Percentiles rank a stretch among this genome's conserved stretches.
phyloP scores from a whole-genome alignment of 37 sponge, comb jelly and placozoan species.

The Diacarnus erythraeanus region DNA sequence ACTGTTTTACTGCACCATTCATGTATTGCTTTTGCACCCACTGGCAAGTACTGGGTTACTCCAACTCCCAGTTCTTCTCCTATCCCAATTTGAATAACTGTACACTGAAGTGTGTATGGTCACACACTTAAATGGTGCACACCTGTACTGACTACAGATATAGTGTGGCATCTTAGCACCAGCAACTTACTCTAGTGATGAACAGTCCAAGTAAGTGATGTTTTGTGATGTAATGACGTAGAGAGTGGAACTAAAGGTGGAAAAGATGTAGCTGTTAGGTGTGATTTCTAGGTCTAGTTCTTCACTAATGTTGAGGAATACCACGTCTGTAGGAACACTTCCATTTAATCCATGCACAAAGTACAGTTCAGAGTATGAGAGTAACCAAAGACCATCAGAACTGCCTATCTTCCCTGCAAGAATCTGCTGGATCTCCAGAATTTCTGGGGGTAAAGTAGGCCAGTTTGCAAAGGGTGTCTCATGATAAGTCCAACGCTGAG shows the following conservation, averaged over 20 bases:
- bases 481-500: constrained; percentile 63
- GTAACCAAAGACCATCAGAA: constrained; percentile 50
- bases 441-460: constrained; percentile 52
- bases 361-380: constrained; percentile 29
- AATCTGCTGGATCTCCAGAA: constrained; percentile 49
- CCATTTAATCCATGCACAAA: constrained; percentile 42
- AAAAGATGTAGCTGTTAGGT: constrained; percentile 21
- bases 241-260: background rate
- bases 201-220: constrained; percentile 65
- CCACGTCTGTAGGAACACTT: background rate
- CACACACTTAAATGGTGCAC: too few relatives aligned
- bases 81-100: too few relatives aligned
- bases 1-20: too few relatives aligned
- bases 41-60: too few relatives aligned
- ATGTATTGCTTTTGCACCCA: too few relatives aligned
- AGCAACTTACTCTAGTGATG: constrained; percentile 7
- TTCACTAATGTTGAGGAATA: constrained; percentile 33
- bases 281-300: constrained; percentile 16
- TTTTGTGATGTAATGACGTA: constrained; percentile 44
- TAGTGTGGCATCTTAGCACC: too few relatives aligned
- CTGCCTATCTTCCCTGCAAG: constrained; percentile 22
- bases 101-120: too few relatives aligned
- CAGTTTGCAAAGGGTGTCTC: constrained; percentile 54
- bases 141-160: too few relatives aligned
- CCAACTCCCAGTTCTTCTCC: too few relatives aligned